A percentile compares a stretch with the other conserved stretches of the same genome.
Conservation (phyloP, 2,888 invertebrate species). For the Ramazzottius varieornatus region DNA sequence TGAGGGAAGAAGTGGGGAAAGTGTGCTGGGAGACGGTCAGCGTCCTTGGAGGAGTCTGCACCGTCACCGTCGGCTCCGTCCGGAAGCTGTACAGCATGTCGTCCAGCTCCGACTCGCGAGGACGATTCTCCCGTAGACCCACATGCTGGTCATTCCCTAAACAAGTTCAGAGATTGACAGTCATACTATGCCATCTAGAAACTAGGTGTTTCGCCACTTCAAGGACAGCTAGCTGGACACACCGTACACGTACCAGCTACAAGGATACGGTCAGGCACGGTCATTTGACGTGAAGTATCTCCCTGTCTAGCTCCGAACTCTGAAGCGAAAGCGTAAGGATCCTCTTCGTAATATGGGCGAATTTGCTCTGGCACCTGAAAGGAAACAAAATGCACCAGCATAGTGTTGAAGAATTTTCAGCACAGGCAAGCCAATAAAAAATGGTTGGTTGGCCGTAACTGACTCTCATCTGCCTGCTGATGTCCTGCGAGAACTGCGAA, state of each 20-base stretch:
- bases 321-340: background rate
- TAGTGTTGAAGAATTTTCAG: background rate
- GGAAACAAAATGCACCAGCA: background rate
- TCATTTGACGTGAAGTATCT: background rate
- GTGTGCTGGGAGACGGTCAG: background rate
- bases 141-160: background rate
- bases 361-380: background rate
- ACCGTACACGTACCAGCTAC: background rate
- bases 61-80: background rate
- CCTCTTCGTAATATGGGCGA: background rate
- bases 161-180: no score
- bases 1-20: background rate
- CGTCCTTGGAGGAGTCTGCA: background rate
- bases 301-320: background rate
- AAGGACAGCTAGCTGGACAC: no score
- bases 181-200: no score
- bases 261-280: background rate
- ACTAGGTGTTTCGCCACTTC: no score
- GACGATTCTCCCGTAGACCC: background rate
- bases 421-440: background rate
- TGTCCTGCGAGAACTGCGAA: background rate
- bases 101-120: background rate
- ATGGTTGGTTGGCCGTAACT: no score
- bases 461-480: background rate
- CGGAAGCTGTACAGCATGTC: conserved; percentile 2